Base-by-base conservation (phyloP, 2,797 vertebrate genomes). In the Brotogeris chrysoptera region DNA sequence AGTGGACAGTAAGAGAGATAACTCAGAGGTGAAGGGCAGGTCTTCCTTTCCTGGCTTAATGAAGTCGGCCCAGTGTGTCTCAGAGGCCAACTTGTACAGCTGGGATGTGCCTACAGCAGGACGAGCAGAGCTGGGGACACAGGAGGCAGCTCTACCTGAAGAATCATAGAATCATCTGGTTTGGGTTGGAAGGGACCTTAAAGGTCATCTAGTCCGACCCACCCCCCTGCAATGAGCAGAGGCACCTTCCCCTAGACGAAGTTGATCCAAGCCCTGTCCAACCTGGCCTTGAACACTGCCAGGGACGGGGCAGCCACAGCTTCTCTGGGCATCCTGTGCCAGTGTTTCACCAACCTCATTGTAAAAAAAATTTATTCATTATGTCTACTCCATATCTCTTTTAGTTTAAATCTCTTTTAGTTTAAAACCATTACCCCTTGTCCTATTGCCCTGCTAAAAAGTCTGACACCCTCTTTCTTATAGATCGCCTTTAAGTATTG, bases 21-120 rank as follows among this genome's bases (percentile, higher is more conserved):
- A 68, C 36, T 17, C 4, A 30, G 78, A 77, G 72, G 43, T 61
- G 69, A 69, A 77, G 86, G 4, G 60, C 50, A 86, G 50, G 38
- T 39, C 52, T n/a, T 43, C 30, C 41, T 80, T n/a, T 27, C 65
- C 41, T 11, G 7, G 57, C 46, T 41, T 32, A 30, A 16, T 11
- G 61, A 25, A 19, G 32, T 10, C 44, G 24, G 55, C 53, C 68
- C 11, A 32, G 50, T 16, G 9, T 3, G n/a, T 39, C 38, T 53
- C 73, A 59, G 41, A 24, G 50, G 41, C 61, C 0, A 0, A 10
- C 28, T 10, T 0, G 1, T 8, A 10, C 2, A 4, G 32, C 47
- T 46, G 69, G 3, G 7, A 13, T 0, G 59, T 41, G 70, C 77
- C 70, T 12, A 2, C 30, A 34, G 80, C 72, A n/a, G 0, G 0